Base-by-base conservation (phyloP, 2,888 invertebrate genomes). In the Cephus sareptanus region DNA sequence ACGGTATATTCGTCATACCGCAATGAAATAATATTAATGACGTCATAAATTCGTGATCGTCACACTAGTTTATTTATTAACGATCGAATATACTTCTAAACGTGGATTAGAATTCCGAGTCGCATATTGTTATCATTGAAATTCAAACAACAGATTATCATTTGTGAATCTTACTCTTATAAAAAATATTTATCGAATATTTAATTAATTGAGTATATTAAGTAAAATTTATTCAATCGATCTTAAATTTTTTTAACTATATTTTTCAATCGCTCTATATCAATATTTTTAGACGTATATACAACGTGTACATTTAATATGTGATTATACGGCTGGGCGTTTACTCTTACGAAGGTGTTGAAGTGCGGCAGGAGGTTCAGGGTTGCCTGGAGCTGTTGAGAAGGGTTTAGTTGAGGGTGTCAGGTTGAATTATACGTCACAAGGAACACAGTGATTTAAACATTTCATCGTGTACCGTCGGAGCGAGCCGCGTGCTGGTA, bases 371-470 rank as follows among this genome's bases (percentile, higher is more conserved):
- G 81, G 84, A 86, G 86, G 85, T 86, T 83, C 84, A 85, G 84
- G 82, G 83, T 76, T 81, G 88, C 87, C 86, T 80, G 80, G 79
- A 87, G 86, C 86, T 83, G 85, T 85, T 84, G 86, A 86, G 86
- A 87, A 86, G 89, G 88, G 85, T 84, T 87, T 79, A 81, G 79
- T 83, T 82, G 86, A 84, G 86, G 88, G 88, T 88, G 88, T 86
- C 85, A 82, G 86, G 84, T 84, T 86, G 85, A 84, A 87, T 86
- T 87, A 87, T 85, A 84, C 83, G 83, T 83, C 84, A 80, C 85
- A 83, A 84, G 85, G 83, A 84, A 83, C 83, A 82, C 82, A 75
- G 79, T 81, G 84, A 83, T 85, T 85, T 82, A 81, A 80, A 81
- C 80, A 35, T 35, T 71, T 33, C 33, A 33, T 12, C 71, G 4